Evolutionary conservation across 2,888 invertebrate genomes (phyloP).

Genomic region (Chrysolina oricalcia): DNA sequence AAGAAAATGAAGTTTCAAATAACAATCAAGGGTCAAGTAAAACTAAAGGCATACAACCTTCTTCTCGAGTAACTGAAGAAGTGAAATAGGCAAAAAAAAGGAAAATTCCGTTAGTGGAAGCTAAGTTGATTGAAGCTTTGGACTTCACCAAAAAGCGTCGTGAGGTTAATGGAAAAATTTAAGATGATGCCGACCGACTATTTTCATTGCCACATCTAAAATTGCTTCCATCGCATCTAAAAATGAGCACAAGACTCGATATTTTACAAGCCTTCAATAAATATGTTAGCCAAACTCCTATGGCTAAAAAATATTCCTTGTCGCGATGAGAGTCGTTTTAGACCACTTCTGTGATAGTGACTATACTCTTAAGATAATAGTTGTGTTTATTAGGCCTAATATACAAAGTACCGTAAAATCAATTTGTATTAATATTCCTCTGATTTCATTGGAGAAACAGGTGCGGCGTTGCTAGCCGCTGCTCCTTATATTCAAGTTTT

Average conservation of each 20-base stretch:
- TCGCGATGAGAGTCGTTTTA: no score
- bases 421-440: no score
- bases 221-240: constrained; percentile 24
- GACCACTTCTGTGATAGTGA: no score
- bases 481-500: no score
- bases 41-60: not conserved
- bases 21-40: constrained; percentile 8
- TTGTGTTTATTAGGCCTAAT: no score
- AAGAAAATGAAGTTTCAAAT: constrained; percentile 7
- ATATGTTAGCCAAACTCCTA: not conserved
- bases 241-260: constrained; percentile 16
- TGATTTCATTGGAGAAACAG: no score
- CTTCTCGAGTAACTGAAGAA: constrained; percentile 8
- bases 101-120: constrained; percentile 11
- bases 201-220: constrained; percentile 35
- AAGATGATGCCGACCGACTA: constrained; percentile 34
- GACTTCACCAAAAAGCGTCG: no score
- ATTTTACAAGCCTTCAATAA: constrained; percentile 25
- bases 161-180: not conserved
- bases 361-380: no score
- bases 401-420: no score
- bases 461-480: no score
- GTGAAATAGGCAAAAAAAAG: not conserved
- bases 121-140: no score
- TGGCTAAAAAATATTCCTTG: no score